Base-by-base conservation (phyloP, 2,797 vertebrate species). In the Mycteria americana region DNA sequence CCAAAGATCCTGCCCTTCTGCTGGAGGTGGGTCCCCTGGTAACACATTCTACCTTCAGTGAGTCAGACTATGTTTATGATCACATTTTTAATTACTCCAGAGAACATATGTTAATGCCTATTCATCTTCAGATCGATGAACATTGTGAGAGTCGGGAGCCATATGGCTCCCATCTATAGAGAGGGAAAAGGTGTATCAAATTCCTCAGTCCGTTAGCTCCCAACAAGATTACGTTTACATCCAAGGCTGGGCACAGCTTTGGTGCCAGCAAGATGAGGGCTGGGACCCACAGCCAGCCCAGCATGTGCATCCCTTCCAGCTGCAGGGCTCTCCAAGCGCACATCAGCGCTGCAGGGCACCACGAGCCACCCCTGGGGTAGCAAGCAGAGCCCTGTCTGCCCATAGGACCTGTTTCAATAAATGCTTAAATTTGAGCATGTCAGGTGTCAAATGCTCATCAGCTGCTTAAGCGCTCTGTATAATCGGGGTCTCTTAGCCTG, bases 21-120 rank as follows among this genome's bases (percentile, higher is more conserved):
- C 59, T 63, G 69, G 39, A 84, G 39, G 28, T n/a, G 50, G 4
- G 21, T 68, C 41, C 37, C 53, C 45, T 51, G 59, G 27, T 41
- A 54, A 43, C 19, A 85, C 30, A 43, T 50, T 80, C 70, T 93
- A 83, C 86, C 78, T 92, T 63, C 78, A 75, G 9, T 76, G 60
- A 85, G 41, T 89, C 81, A 92, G 60, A 6, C 78, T 92, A 33
- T 91, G 84, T 91, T 94, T 95, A 75, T 83, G 80, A 95, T 92
- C 72, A 70, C 63, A 72, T 88, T 89, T 97, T 94, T 95, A 95
- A 97, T 97, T 97, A 95, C 90, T 93, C 75, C 60, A 59, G 84
- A 93, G 93, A 95, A 94, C 88, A 92, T 95, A 93, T 92, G 90
- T 72, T 93, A 93, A 72, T 74, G 4, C 31, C 87, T 77, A 92